Percentiles rank a stretch among this genome's conserved stretches.
Conservation (phyloP, 2,113 vertebrate genomes). For the Dipodomys ordii region DNA sequence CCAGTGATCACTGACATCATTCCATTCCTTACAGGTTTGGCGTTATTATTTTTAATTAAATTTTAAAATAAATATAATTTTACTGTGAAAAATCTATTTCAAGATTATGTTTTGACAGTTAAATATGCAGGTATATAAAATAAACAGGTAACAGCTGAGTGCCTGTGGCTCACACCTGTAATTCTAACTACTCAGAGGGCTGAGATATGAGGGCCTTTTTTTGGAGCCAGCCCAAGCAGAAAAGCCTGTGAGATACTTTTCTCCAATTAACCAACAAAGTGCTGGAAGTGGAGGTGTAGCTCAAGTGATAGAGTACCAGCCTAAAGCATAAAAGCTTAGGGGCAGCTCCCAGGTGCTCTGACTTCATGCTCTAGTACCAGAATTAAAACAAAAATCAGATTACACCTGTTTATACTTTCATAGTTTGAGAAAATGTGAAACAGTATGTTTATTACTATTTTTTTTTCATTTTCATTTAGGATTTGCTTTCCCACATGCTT, state of each 20-base stretch:
- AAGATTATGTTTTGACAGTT: constrained; percentile 41
- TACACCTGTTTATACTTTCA: neutral
- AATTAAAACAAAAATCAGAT: neutral
- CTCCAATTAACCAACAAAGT: no score
- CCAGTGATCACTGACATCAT: neutral
- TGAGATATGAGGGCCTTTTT: no score
- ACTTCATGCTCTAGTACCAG: no score
- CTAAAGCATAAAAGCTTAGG: no score
- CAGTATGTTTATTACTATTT: neutral
- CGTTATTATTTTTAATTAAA: neutral
- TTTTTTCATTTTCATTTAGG: constrained; percentile 86
- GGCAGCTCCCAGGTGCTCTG: no score
- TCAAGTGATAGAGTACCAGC: no score
- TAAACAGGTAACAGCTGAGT: neutral
- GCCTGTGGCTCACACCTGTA: no score
- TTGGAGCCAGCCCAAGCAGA: no score
- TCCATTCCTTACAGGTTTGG: neutral
- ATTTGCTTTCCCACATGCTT: constrained; percentile 97
- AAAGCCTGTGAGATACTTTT: no score
- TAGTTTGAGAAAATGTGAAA: constrained; percentile 55
- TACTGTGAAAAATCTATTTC: constrained; percentile 41
- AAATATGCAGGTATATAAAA: neutral
- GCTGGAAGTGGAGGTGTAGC: no score
- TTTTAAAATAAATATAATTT: constrained; percentile 16
- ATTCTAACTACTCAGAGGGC: no score